Conservation (phyloP, 2,888 invertebrate genomes). For the Spilarctia lutea region DNA sequence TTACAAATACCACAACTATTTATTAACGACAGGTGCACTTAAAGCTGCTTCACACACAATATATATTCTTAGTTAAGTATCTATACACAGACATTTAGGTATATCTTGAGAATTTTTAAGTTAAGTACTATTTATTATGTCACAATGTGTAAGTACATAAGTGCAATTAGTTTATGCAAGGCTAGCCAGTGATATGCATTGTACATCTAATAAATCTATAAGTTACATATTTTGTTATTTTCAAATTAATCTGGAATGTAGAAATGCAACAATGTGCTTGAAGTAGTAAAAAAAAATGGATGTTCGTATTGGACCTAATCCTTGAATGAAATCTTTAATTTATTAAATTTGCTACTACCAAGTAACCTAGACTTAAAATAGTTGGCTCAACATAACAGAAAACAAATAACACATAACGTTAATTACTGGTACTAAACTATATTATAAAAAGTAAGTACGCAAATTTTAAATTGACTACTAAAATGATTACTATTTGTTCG, state of each 20-base stretch:
- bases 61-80: constrained; percentile 33
- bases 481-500: constrained; percentile 58
- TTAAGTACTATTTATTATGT: constrained; percentile 59
- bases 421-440: constrained; percentile 41
- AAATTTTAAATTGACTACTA: constrained; percentile 46
- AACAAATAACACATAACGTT: constrained; percentile 48
- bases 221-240: constrained; percentile 41
- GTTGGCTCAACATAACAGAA: constrained; percentile 50
- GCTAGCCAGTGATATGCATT: constrained; percentile 74
- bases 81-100: constrained; percentile 4
- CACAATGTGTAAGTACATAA: constrained; percentile 64
- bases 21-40: constrained; percentile 39
- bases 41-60: constrained; percentile 44
- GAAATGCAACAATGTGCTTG: constrained; percentile 38
- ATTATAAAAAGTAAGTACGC: constrained; percentile 47
- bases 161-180: constrained; percentile 64
- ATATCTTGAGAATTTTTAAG: constrained; percentile 36
- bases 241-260: constrained; percentile 60
- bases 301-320: background rate
- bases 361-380: constrained; percentile 44
- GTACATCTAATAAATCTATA: constrained; percentile 50
- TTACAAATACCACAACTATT: constrained; percentile 24
- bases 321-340: constrained; percentile 28
- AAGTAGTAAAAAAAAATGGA: constrained; percentile 26
- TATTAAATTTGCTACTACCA: constrained; percentile 27